A percentile compares a stretch with the other conserved stretches of the same genome.
Conservation (phyloP, 2,888 invertebrate species). For the Lysandra coridon region DNA sequence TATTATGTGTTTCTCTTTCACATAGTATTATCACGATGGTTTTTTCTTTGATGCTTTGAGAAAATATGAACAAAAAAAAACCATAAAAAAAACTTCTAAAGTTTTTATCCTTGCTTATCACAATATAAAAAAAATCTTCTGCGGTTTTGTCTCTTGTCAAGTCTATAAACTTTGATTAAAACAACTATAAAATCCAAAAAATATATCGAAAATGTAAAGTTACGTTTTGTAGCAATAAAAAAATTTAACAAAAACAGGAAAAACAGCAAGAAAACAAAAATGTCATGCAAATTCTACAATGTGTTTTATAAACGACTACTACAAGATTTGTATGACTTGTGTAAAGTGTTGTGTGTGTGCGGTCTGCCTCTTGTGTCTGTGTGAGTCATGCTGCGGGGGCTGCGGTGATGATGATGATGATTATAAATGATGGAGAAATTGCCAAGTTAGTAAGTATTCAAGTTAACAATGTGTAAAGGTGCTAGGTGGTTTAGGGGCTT, state of each 20-base stretch:
- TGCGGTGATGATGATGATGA: neutral
- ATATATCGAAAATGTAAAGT: neutral
- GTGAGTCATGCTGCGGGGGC: neutral
- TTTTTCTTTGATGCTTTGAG: no score
- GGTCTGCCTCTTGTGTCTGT: neutral
- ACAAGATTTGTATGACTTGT: neutral
- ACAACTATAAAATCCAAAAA: neutral
- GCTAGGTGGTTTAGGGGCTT: no score
- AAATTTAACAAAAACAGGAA: neutral
- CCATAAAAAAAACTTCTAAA: no score
- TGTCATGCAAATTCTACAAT: neutral
- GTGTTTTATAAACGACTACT: neutral
- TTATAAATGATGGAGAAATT: neutral
- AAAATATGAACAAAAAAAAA: no score
- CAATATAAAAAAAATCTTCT: neutral
- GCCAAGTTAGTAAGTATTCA: neutral
- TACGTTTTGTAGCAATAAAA: neutral
- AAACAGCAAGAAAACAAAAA: neutral
- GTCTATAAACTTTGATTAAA: neutral
- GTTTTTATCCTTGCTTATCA: no score
- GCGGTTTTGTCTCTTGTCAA: neutral
- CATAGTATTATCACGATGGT: no score
- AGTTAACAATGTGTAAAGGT: no score
- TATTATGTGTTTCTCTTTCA: no score
- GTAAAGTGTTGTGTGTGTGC: neutral